These are phyloP conservation scores for Melanchra persicariae DNA, from an alignment of 2,888 invertebrate genomes.

Conservation along the genomic window DNA sequence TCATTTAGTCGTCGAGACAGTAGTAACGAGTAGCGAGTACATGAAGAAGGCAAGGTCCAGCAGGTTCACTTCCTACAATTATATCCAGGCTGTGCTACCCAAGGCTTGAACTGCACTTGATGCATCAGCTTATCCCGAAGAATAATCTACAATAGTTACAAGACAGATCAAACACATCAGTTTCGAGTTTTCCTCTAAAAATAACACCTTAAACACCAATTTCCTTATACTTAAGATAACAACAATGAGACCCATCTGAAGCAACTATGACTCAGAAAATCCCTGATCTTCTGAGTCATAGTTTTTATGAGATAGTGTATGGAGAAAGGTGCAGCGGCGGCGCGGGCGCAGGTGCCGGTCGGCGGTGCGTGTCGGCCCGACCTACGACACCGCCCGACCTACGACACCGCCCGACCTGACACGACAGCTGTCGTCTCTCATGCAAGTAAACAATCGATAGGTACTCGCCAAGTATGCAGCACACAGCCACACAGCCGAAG, in stretches of 20 bases:
- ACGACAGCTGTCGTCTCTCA: slow-evolving; percentile 29
- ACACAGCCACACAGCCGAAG: background rate
- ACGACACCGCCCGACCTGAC: slow-evolving; percentile 9
- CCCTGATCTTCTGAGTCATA: background rate
- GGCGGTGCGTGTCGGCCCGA: slow-evolving; percentile 54
- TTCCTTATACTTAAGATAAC: background rate
- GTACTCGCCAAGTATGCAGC: slow-evolving; percentile 7
- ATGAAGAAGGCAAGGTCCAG: background rate
- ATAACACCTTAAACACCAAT: too few relatives aligned
- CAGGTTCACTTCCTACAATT: background rate
- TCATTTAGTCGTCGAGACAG: slow-evolving; percentile 17
- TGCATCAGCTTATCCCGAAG: background rate
- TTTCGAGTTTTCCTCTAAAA: too few relatives aligned
- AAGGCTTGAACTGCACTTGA: background rate
- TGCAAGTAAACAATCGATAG: slow-evolving; percentile 30
- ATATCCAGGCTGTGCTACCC: background rate
- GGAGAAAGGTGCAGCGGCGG: slow-evolving; percentile 7
- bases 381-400: slow-evolving; percentile 27
- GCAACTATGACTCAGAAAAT: too few relatives aligned
- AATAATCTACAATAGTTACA: background rate
- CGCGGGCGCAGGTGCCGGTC: slow-evolving; percentile 39
- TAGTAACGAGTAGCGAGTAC: slow-evolving; percentile 6
- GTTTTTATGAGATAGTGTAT: background rate
- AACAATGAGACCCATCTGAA: background rate
- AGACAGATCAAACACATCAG: background rate